phyloP scores from a whole-genome alignment of 2,888 invertebrate species.

The Agrypnus murinus region DNA sequence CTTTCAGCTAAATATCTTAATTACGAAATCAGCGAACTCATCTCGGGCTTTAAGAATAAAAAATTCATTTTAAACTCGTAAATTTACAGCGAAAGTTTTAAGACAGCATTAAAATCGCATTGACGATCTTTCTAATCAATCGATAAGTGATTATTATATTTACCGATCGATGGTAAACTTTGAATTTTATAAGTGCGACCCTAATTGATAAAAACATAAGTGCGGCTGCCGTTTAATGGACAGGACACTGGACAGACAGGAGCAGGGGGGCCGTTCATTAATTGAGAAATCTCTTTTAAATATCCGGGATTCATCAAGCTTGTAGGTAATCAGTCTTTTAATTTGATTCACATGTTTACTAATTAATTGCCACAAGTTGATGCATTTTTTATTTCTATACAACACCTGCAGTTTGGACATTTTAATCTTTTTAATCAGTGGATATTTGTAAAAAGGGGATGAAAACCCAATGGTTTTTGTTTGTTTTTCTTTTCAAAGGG shows the following conservation, averaged over 20 bases:
- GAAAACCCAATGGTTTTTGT: too few relatives aligned
- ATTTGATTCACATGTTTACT: conserved; percentile 31
- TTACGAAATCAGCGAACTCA: conserved; percentile 45
- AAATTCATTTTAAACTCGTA: conserved; percentile 34
- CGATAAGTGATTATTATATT: conserved; percentile 33
- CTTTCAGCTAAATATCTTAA: conserved; percentile 52
- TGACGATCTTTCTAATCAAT: conserved; percentile 34
- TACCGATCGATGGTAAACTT: conserved; percentile 25
- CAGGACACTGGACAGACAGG: not conserved
- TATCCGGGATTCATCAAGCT: conserved; percentile 20
- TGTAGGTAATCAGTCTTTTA: conserved; percentile 23
- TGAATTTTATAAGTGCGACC: conserved; percentile 17
- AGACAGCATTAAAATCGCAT: conserved; percentile 20
- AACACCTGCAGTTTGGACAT: conserved; percentile 12
- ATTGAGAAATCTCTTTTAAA: conserved; percentile 36
- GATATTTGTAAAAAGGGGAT: not conserved
- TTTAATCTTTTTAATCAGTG: not conserved
- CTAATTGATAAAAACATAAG: conserved; percentile 24
- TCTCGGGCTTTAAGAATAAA: conserved; percentile 34
- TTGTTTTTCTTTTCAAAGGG: too few relatives aligned
- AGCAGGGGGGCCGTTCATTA: conserved; percentile 11
- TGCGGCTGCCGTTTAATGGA: conserved; percentile 26
- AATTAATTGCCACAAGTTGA: conserved; percentile 21
- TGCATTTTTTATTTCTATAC: not conserved
- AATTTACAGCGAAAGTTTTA: conserved; percentile 37